phyloP scores from a whole-genome alignment of 2,797 vertebrate genomes.

The Gymnodraco acuticeps region DNA sequence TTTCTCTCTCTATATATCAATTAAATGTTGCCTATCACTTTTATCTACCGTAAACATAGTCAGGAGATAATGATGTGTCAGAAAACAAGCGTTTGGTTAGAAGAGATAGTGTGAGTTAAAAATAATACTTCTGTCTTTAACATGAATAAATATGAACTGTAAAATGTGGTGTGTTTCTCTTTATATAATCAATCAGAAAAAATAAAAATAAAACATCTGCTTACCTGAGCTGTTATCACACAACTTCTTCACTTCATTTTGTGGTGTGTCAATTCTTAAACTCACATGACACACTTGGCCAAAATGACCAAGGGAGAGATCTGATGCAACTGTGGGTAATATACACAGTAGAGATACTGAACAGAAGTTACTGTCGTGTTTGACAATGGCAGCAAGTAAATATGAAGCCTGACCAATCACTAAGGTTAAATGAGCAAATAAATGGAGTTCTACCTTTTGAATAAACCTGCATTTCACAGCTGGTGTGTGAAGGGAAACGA shows the following conservation, averaged over 20 bases:
- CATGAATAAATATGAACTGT: constrained; percentile 1
- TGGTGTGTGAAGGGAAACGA: background rate
- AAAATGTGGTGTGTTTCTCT: background rate
- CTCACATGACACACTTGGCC: constrained; percentile 32
- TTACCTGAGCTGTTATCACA: constrained; percentile 9
- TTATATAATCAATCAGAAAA: background rate
- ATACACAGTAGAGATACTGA: constrained; percentile 20
- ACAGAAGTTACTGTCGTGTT: constrained; percentile 21
- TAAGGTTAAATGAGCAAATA: constrained; percentile 12
- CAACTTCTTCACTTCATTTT: constrained; percentile 11
- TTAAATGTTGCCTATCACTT: constrained; percentile 1
- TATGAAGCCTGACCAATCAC: constrained; percentile 1
- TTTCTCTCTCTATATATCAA: constrained; percentile 1
- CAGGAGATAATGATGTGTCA: constrained; percentile 22
- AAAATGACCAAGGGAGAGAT: constrained; percentile 40
- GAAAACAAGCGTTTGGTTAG: constrained; percentile 10
- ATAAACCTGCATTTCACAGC: background rate
- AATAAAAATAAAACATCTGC: background rate
- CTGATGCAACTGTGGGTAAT: constrained; percentile 60
- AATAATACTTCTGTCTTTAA: background rate
- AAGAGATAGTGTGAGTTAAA: background rate
- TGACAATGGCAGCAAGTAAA: constrained; percentile 27
- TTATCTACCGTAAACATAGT: background rate
- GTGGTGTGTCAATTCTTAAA: background rate
- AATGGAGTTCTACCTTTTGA: background rate